Conservation (phyloP, 2,113 vertebrate species). For the western clawed frog (Xenopus tropicalis) region DNA sequence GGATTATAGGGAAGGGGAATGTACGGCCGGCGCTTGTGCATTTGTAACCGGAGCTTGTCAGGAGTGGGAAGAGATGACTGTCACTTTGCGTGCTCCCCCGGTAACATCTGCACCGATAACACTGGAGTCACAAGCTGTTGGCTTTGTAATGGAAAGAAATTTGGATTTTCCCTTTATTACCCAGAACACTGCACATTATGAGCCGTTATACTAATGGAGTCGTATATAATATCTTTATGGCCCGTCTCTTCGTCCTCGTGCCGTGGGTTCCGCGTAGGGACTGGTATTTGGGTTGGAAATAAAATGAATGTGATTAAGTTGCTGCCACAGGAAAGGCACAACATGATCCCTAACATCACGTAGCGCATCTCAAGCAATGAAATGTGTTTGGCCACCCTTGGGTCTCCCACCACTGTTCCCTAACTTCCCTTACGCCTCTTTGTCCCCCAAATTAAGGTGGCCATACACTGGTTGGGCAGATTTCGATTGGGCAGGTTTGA, state of each 20-base stretch:
- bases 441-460: no score
- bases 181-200: slow-evolving; percentile 10
- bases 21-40: neutral
- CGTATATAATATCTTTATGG: slow-evolving; percentile 11
- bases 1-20: no score
- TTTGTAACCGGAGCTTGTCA: slow-evolving; percentile 2
- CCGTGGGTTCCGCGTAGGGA: neutral
- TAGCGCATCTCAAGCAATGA: no score
- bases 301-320: neutral
- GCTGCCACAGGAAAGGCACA: no score
- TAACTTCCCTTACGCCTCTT: no score
- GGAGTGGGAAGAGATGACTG: neutral
- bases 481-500: no score
- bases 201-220: slow-evolving; percentile 10
- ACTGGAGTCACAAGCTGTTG: slow-evolving; percentile 13
- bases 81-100: neutral
- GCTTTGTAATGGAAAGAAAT: neutral
- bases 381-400: no score
- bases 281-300: neutral
- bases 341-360: no score
- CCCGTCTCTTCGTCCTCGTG: neutral
- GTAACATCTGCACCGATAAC: slow-evolving; percentile 2
- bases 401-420: no score
- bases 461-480: no score
- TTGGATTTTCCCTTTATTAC: slow-evolving; percentile 16